Conservation (phyloP, 1,140 invertebrate genomes). For the Drosophila mauritiana region DNA sequence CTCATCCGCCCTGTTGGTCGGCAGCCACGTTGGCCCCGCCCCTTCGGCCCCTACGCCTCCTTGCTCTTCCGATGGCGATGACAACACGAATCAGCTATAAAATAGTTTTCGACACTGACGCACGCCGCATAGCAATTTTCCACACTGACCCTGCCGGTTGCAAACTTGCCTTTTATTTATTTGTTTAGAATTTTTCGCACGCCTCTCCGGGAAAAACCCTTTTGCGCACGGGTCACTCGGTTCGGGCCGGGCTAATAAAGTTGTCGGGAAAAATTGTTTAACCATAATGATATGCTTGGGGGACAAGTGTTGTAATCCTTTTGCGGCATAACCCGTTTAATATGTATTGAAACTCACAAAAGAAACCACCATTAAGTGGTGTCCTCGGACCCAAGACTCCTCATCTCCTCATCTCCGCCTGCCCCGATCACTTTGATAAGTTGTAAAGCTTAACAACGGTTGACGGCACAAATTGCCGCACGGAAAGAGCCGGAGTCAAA, state of each 20-base stretch:
- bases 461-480: conserved; percentile 71
- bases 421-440: conserved; percentile 75
- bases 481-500: conserved; percentile 60
- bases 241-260: conserved; percentile 71
- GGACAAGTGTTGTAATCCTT: conserved; percentile 81
- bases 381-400: conserved; percentile 25
- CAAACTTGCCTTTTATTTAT: conserved; percentile 77
- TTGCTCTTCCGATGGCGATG: conserved; percentile 52
- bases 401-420: neutral
- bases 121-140: conserved; percentile 79
- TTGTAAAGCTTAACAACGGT: conserved; percentile 77
- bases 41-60: conserved; percentile 21
- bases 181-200: conserved; percentile 80
- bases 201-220: conserved; percentile 36
- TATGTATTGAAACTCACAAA: conserved; percentile 80
- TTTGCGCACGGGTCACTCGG: conserved; percentile 53
- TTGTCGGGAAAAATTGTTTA: conserved; percentile 78
- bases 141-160: conserved; percentile 37
- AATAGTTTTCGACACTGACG: conserved; percentile 78
- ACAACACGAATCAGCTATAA: conserved; percentile 80
- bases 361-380: conserved; percentile 73
- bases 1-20: conserved; percentile 28
- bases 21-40: conserved; percentile 61
- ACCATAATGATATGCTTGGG: conserved; percentile 81
- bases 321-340: conserved; percentile 81